Evolutionary conservation across 2,113 vertebrate genomes (phyloP), one percentile per base, ranked within the genome.

Genomic region (Aptenodytes patagonicus): DNA sequence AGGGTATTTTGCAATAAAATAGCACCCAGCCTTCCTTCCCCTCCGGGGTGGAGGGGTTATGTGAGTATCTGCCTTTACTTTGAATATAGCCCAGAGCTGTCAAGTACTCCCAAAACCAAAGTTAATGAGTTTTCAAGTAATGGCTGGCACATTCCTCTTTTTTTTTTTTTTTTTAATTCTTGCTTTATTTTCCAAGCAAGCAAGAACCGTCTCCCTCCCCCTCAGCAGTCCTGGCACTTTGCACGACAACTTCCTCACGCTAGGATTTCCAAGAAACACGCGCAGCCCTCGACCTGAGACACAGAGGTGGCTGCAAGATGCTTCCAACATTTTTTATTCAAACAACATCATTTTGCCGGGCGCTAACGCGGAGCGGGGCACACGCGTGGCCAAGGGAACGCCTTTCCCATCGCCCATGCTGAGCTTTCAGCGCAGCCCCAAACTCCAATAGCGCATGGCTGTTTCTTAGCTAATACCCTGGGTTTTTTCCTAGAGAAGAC

Each of bases 401-500:
- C 78, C 64, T 14, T 60, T 34, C 11, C 49, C 52, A 18, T 3
- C 0, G 0, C 49, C 47, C 25, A 22, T 0, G 1, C 66, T 7
- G 32, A 5, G 40, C 42, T 40, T 24, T 10, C 55, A 40, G 40
- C 7, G 2, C 4, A 2, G 86, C 36, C 52, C 20, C 61, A 9
- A 5, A 13, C 22, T 22, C 77, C 47, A 12, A 0, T 0, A 4
- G 10, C 1, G 17, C 7, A 3, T 0, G 28, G 51, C 42, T 80
- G 11, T 4, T 68, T 4, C 57, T 68, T 4, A 28, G 55, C 51
- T 26, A 28, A 52, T 36, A n/a, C 51, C 40, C 17, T 21, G 19
- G 11, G 3, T 26, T 64, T 68, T 36, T 20, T 10, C n/a, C 73
- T 76, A 58, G 17, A 92, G 73, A 77, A 70, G 78, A 82, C 28